Evolutionary conservation across 2,797 vertebrate genomes (phyloP), one percentile per base, ranked within the genome.

Genomic region (Philypnodon macrostomus): DNA sequence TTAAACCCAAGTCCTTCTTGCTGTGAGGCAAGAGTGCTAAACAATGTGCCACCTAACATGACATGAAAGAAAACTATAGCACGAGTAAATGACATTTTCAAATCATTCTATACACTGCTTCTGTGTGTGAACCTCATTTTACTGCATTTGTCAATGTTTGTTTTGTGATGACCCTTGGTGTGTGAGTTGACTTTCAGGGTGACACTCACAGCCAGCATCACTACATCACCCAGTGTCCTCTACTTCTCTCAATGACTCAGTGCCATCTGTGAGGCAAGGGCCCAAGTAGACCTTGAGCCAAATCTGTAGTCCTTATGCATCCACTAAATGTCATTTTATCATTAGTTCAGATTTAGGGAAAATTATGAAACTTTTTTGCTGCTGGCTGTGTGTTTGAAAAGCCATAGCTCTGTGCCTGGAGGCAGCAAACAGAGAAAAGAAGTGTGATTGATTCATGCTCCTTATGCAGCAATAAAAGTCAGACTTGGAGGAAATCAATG

Each of bases 401-500:
- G 15, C 16, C 9, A 19, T 47, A 64, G 51, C 34, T 56, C 13
- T 40, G 24, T 41, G 14, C 21, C 21, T 57, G 31, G 8, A 32
- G 33, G 50, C 41, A 63, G 49, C 14, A 54, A 65, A 48, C 27
- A 46, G 41, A 46, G 33, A 59, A 72, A 57, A 64, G 33, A 44
- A 8, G 33, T 51, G 29, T 57, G 65, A 79, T 73, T 71, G 71
- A 83, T 74, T 55, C 13, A 61, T 56, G 45, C 49, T 32, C 48
- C 51, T 40, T 38, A 55, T 46, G 52, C 51, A 59, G 67, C 55
- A 77, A 67, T 74, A 66, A 77, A 71, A 57, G 48, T 67, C 35
- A 60, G 42, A 46, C 19, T 12, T 15, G 27, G 30, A 23, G 12
- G 49, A 73, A 80, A 84, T 80, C 75, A 63, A 70, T 81, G 47